These are phyloP conservation scores for Pycnonotus jocosus DNA, from an alignment of 2,113 vertebrate genomes.

Conservation along the genomic window DNA sequence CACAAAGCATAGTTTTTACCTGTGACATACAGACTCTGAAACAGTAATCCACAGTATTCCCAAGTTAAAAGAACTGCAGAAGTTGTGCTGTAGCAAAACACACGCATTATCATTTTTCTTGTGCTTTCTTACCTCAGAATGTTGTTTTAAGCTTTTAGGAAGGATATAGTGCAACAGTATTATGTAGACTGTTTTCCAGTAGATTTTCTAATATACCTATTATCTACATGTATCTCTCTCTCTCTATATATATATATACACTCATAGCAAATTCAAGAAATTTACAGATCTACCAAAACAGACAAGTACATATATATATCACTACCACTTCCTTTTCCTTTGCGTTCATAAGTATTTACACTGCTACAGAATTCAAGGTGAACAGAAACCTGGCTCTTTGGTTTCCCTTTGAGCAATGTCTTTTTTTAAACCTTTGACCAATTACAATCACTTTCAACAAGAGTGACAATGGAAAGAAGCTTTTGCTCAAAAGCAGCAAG, in stretches of 20 bases:
- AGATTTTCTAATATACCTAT: not conserved
- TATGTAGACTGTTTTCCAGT: not conserved
- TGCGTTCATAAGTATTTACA: not conserved
- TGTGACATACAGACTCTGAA: not conserved
- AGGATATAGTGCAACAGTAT: not conserved
- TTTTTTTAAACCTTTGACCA: not conserved
- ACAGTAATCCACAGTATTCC: not conserved
- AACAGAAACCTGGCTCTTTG: not conserved
- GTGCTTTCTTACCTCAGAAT: not conserved
- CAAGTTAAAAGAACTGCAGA: not conserved
- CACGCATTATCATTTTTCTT: not conserved
- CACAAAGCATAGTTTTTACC: not conserved
- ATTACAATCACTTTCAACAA: not conserved
- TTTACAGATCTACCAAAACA: not conserved
- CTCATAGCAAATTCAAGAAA: not conserved
- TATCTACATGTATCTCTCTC: no score
- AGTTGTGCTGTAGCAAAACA: not conserved
- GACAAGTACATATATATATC: not conserved
- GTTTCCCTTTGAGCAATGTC: not conserved
- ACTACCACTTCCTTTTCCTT: not conserved
- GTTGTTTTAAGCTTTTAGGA: not conserved
- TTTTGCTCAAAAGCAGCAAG: not conserved
- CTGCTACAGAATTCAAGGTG: not conserved
- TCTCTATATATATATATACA: rapidly evolving
- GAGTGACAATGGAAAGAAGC: not conserved